phyloP scores from a whole-genome alignment of 1,140 invertebrate genomes.

The Leptinotarsa defecta region DNA sequence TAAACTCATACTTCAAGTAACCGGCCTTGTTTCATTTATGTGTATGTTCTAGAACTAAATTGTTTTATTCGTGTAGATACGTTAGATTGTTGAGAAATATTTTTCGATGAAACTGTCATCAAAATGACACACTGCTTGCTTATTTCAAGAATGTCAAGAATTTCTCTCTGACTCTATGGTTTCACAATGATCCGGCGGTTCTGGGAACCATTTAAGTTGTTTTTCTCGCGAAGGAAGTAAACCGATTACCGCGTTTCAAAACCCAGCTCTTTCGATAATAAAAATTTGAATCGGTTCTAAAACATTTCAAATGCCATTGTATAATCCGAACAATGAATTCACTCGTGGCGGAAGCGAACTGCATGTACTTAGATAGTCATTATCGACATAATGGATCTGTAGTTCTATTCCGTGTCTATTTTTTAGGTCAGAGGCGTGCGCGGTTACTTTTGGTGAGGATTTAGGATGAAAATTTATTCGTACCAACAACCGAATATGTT shows the following conservation, averaged over 20 bases:
- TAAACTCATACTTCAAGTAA: no score
- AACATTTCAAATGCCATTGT: conserved; percentile 8
- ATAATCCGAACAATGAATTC: background rate
- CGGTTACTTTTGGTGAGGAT: background rate
- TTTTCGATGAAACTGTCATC: background rate
- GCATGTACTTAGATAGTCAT: conserved; percentile 2
- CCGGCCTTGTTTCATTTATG: no score
- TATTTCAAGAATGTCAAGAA: background rate
- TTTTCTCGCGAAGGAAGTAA: no score
- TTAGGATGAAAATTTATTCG: no score
- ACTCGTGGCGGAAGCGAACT: conserved; percentile 1
- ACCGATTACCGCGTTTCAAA: background rate
- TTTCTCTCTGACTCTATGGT: no score
- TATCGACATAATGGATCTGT: conserved; percentile 8
- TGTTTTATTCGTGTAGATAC: no score
- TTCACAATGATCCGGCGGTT: no score
- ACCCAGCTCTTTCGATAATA: background rate
- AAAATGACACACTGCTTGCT: background rate
- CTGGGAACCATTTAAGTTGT: no score
- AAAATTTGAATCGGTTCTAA: background rate
- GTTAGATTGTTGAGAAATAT: background rate
- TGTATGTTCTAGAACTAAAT: no score
- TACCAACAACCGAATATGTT: no score
- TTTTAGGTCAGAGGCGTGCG: background rate
- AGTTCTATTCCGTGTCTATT: conserved; percentile 2